A percentile compares a stretch with the other conserved stretches of the same genome.
Evolutionary conservation across 2,113 vertebrate species (phyloP).

Genomic region (Gulo gulo): DNA sequence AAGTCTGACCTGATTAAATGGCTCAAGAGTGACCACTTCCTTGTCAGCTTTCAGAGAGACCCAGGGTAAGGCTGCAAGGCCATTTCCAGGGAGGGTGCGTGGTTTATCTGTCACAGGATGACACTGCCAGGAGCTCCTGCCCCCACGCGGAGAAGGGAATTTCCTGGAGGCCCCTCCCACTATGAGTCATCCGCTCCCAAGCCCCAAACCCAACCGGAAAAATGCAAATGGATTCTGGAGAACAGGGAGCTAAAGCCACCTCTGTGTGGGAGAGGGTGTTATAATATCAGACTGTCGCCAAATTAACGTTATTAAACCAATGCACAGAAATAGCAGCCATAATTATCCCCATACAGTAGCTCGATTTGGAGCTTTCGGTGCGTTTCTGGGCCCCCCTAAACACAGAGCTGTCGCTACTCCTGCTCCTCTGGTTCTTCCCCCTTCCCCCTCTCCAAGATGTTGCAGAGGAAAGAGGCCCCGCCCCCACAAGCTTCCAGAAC

Average conservation of each 20-base stretch:
- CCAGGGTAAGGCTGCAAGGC: neutral
- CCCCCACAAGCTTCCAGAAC: neutral
- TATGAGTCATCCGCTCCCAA: constrained; percentile 38
- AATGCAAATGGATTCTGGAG: constrained; percentile 54
- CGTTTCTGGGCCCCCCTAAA: neutral
- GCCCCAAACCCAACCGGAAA: constrained; percentile 2
- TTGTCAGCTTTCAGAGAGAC: neutral
- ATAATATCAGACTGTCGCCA: constrained; percentile 71
- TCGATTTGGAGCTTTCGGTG: neutral
- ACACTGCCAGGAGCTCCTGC: fast-evolving
- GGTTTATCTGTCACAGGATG: fast-evolving
- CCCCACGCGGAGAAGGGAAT: neutral
- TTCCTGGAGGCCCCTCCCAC: neutral
- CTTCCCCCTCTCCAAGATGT: neutral
- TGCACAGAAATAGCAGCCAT: constrained; percentile 61
- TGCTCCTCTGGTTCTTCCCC: neutral
- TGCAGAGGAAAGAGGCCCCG: neutral
- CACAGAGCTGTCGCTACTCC: neutral
- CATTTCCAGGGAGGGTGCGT: neutral
- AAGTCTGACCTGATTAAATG: neutral
- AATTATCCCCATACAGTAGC: constrained; percentile 59
- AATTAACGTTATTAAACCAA: constrained; percentile 67
- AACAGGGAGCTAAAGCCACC: constrained; percentile 40
- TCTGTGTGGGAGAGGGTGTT: constrained; percentile 67
- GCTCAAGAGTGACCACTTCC: neutral